Evolutionary conservation across 35 echinoderm and acorn worm species (phyloP).

Genomic region (Holothuria glaberrima): DNA sequence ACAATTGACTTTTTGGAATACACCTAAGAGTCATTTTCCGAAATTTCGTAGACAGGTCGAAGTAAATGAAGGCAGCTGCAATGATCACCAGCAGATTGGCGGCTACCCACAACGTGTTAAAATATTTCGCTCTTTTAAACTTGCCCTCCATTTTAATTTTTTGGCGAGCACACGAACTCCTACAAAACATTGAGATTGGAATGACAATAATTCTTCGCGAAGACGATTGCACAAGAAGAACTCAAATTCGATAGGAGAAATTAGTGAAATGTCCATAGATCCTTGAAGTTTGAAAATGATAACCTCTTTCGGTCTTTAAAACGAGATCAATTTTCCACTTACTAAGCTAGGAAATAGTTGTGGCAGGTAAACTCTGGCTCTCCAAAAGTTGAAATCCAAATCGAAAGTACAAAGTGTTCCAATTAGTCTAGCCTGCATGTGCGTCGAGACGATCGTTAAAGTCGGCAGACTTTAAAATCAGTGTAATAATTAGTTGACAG

Average conservation of each 20-base stretch:
- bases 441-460: too few species aligned
- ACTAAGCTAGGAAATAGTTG: too few species aligned
- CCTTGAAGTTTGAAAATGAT: not conserved
- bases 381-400: too few species aligned
- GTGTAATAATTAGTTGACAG: too few species aligned
- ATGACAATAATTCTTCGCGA: too few species aligned
- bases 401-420: too few species aligned
- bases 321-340: not conserved
- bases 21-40: conserved; percentile 46
- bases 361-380: too few species aligned
- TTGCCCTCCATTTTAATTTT: conserved; percentile 55
- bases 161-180: conserved; percentile 50
- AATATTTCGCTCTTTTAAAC: conserved; percentile 49
- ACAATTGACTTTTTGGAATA: conserved; percentile 5
- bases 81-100: conserved; percentile 49
- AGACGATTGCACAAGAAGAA: too few species aligned
- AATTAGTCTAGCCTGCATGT: too few species aligned
- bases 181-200: conserved; percentile 20
- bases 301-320: too few species aligned
- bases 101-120: conserved; percentile 44
- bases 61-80: conserved; percentile 38
- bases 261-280: too few species aligned
- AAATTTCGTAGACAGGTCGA: conserved; percentile 45
- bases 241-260: not conserved
- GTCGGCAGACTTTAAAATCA: too few species aligned